Conservation (phyloP, 2,888 invertebrate species). For the Oscheius sp. region DNA sequence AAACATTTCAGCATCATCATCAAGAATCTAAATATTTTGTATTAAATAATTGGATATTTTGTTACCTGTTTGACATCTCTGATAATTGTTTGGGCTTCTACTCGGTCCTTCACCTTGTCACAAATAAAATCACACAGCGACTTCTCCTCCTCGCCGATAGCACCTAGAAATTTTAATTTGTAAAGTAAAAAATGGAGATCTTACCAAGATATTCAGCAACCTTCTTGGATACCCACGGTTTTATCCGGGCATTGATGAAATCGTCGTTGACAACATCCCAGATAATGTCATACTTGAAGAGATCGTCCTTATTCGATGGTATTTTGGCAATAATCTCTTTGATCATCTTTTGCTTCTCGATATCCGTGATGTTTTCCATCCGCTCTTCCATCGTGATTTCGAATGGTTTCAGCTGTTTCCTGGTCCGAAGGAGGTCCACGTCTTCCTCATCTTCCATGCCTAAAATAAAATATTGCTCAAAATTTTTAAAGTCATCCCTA, state of each 20-base stretch:
- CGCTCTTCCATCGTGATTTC: constrained; percentile 70
- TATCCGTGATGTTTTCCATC: constrained; percentile 65
- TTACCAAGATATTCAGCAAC: constrained; percentile 91
- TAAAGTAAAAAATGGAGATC: too few relatives aligned
- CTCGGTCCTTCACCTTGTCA: constrained; percentile 93
- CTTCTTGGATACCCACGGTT: constrained; percentile 99
- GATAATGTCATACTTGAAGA: constrained; percentile 93
- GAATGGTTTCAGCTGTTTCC: constrained; percentile 69
- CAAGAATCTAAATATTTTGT: constrained; percentile 83
- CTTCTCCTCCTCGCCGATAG: constrained; percentile 88
- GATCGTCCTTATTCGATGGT: constrained; percentile 93
- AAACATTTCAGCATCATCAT: constrained; percentile 99
- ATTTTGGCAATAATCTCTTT: constrained; percentile 98
- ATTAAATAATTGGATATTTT: too few relatives aligned
- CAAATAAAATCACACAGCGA: constrained; percentile 99
- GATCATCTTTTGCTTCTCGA: constrained; percentile 95
- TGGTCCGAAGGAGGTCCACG: constrained; percentile 30
- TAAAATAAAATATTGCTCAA: not conserved
- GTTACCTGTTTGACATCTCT: constrained; percentile 99
- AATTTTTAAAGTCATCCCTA: constrained; percentile 13
- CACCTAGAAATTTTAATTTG: too few relatives aligned
- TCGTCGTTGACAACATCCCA: constrained; percentile 85
- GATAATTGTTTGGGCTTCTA: constrained; percentile 91
- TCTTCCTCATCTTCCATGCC: constrained; percentile 65
- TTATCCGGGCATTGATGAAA: constrained; percentile 92